Percentiles rank a stretch among this genome's conserved stretches.
phyloP scores from a whole-genome alignment of 2,888 invertebrate species.

The Teleogryllus oceanicus region DNA sequence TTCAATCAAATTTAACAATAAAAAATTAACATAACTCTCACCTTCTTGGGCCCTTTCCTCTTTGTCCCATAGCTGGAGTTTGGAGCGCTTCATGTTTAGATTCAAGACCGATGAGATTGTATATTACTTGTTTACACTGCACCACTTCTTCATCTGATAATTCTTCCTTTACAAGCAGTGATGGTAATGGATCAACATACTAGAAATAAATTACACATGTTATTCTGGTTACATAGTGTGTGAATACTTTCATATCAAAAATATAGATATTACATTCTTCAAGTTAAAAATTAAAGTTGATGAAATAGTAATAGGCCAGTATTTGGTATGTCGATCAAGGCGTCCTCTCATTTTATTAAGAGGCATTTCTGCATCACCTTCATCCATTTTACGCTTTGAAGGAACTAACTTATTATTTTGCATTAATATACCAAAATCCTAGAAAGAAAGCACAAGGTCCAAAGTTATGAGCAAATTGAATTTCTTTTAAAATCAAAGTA shows the following conservation, averaged over 20 bases:
- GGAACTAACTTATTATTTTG: constrained; percentile 78
- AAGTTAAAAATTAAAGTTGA: constrained; percentile 84
- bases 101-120: constrained; percentile 75
- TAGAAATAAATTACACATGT: constrained; percentile 44
- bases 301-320: constrained; percentile 70
- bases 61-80: constrained; percentile 60
- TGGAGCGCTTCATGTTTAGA: constrained; percentile 78
- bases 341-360: constrained; percentile 64
- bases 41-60: constrained; percentile 56
- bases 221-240: neutral
- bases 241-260: neutral
- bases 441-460: constrained; percentile 32
- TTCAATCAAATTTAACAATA: no score
- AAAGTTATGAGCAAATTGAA: neutral
- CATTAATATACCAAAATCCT: constrained; percentile 84
- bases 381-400: constrained; percentile 50
- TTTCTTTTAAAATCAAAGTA: no score
- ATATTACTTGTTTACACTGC: constrained; percentile 81
- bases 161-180: constrained; percentile 75
- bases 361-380: constrained; percentile 43
- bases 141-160: constrained; percentile 82
- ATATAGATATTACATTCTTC: constrained; percentile 57
- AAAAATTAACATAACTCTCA: constrained; percentile 25
- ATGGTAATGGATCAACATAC: constrained; percentile 77
- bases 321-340: constrained; percentile 74